A percentile compares a stretch with the other conserved stretches of the same genome.
Conservation (phyloP, 2,888 invertebrate genomes). For the Archips xylosteana region DNA sequence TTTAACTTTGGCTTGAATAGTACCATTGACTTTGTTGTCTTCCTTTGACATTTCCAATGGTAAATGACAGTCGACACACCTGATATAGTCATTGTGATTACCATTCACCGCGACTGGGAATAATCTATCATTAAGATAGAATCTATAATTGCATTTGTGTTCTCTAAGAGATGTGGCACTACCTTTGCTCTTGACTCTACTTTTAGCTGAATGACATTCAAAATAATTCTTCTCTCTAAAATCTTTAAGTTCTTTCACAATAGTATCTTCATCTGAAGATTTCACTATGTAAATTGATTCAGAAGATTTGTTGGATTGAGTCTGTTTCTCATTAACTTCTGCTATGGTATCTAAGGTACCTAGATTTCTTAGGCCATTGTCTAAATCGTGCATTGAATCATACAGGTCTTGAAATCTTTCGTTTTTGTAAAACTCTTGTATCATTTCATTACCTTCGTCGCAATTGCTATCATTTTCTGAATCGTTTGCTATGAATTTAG, state of each 20-base stretch:
- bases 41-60: conserved; percentile 63
- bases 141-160: conserved; percentile 84
- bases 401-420: conserved; percentile 64
- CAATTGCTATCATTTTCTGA: conserved; percentile 19
- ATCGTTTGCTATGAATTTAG: conserved; percentile 5
- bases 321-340: conserved; percentile 60
- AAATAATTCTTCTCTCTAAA: conserved; percentile 86
- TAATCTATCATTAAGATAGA: conserved; percentile 84
- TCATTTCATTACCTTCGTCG: conserved; percentile 38
- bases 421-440: conserved; percentile 73
- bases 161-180: conserved; percentile 59
- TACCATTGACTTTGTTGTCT: conserved; percentile 62
- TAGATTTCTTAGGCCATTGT: conserved; percentile 52
- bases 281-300: conserved; percentile 47
- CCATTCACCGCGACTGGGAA: conserved; percentile 82
- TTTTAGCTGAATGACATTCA: conserved; percentile 85
- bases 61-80: conserved; percentile 81
- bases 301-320: conserved; percentile 42
- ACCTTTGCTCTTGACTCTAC: conserved; percentile 58
- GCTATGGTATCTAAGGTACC: conserved; percentile 65
- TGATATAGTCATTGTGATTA: conserved; percentile 73
- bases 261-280: conserved; percentile 58
- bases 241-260: conserved; percentile 65
- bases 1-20: conserved; percentile 77
- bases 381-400: conserved; percentile 58